phyloP scores from a whole-genome alignment of 2,797 vertebrate species.

The Channa striata region DNA sequence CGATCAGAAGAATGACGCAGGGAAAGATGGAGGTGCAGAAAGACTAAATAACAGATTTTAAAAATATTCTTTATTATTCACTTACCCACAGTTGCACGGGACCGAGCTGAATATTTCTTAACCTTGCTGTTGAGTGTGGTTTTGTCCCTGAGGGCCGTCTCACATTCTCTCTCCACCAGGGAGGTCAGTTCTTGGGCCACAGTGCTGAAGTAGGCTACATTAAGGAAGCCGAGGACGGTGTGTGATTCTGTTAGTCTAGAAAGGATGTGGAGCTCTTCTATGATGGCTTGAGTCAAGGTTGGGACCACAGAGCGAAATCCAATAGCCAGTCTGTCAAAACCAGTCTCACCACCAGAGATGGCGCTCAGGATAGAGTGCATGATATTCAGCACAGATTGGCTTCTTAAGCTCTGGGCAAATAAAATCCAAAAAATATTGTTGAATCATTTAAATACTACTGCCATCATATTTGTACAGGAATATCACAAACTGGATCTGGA shows the following conservation, averaged over 20 bases:
- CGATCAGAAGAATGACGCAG: constrained; percentile 6
- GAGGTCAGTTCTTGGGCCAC: constrained; percentile 87
- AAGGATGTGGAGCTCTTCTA: constrained; percentile 89
- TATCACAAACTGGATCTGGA: not conserved
- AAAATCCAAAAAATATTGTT: not conserved
- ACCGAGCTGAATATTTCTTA: constrained; percentile 87
- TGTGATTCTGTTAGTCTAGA: constrained; percentile 83
- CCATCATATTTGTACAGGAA: not conserved
- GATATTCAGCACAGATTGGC: constrained; percentile 81
- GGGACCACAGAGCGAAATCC: constrained; percentile 83
- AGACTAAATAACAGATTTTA: not conserved
- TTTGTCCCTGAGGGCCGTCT: constrained; percentile 89
- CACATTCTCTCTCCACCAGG: constrained; percentile 89
- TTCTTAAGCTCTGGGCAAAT: constrained; percentile 80
- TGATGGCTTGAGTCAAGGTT: constrained; percentile 84
- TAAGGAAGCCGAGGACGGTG: constrained; percentile 88
- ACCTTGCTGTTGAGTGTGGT: constrained; percentile 80
- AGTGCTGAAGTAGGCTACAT: constrained; percentile 88
- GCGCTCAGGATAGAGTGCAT: constrained; percentile 81
- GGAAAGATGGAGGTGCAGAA: constrained; percentile 18
- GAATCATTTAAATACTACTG: constrained; percentile 1
- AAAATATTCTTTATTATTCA: constrained; percentile 73
- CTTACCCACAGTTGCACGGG: constrained; percentile 86
- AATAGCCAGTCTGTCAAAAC: constrained; percentile 85
- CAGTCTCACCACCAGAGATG: constrained; percentile 80